Conservation (phyloP, 1,140 invertebrate genomes). For the Drosophila leontia region DNA sequence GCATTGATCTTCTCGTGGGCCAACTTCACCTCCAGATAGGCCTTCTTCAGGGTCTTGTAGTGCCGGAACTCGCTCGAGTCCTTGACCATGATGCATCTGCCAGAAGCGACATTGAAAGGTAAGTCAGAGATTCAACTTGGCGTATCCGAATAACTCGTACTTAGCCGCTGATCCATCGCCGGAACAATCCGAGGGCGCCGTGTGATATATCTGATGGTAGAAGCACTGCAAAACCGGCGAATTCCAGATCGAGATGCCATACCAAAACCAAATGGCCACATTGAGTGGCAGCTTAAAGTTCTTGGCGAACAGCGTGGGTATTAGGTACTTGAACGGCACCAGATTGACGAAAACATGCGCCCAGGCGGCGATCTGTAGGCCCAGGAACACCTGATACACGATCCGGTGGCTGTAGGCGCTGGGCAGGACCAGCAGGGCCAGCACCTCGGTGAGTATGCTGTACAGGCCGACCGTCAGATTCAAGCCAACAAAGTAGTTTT, state of each 20-base stretch:
- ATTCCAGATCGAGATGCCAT: slow-evolving; percentile 82
- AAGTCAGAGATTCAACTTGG: background rate
- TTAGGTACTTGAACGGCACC: slow-evolving; percentile 80
- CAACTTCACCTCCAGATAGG: slow-evolving; percentile 79
- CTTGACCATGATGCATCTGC: slow-evolving; percentile 77
- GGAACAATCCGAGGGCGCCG: slow-evolving; percentile 73
- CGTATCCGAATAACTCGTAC: slow-evolving; percentile 32
- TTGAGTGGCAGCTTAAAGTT: slow-evolving; percentile 81
- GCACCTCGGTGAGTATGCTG: slow-evolving; percentile 74
- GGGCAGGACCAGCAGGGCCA: slow-evolving; percentile 72
- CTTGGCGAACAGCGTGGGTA: slow-evolving; percentile 82
- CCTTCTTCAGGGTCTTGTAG: slow-evolving; percentile 77
- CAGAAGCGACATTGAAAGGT: background rate
- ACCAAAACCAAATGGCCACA: slow-evolving; percentile 81
- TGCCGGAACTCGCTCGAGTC: slow-evolving; percentile 79
- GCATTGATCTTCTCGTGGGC: slow-evolving; percentile 69
- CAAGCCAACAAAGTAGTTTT: slow-evolving; percentile 82
- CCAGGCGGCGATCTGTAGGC: slow-evolving; percentile 76
- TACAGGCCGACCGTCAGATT: slow-evolving; percentile 79
- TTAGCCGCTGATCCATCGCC: slow-evolving; percentile 82
- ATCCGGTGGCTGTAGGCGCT: slow-evolving; percentile 68
- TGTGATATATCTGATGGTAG: slow-evolving; percentile 84
- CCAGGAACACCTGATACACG: slow-evolving; percentile 79
- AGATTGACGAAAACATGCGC: slow-evolving; percentile 76
- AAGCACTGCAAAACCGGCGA: slow-evolving; percentile 83